These are phyloP conservation scores for Notodonta ziczac DNA, from an alignment of 2,888 invertebrate genomes.

Conservation along the genomic window DNA sequence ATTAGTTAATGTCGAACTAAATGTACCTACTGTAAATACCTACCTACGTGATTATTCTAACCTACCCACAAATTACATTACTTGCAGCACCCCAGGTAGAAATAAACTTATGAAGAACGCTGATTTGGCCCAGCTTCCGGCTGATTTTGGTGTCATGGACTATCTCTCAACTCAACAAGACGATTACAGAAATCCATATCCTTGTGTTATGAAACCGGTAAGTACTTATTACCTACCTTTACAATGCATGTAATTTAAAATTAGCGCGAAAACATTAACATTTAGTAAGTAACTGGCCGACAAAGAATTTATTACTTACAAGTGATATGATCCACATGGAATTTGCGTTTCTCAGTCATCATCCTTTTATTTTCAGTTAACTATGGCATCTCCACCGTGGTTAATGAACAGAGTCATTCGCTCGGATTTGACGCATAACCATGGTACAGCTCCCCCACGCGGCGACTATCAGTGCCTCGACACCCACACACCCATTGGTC, in stretches of 20 bases:
- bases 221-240: conserved; percentile 11
- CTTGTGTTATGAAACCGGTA: conserved; percentile 77
- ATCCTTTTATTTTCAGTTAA: conserved; percentile 56
- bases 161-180: conserved; percentile 79
- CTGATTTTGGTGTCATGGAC: conserved; percentile 74
- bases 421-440: conserved; percentile 75
- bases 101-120: conserved; percentile 74
- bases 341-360: not conserved
- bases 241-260: too few relatives aligned
- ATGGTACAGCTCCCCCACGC: conserved; percentile 72
- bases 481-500: conserved; percentile 75
- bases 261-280: too few relatives aligned
- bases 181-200: conserved; percentile 79
- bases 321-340: too few relatives aligned
- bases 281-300: too few relatives aligned
- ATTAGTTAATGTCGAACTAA: too few relatives aligned
- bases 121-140: conserved; percentile 67
- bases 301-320: not conserved
- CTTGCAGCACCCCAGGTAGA: conserved; percentile 68
- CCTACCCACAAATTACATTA: not conserved
- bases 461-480: conserved; percentile 77
- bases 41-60: too few relatives aligned
- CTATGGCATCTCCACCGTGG: conserved; percentile 68
- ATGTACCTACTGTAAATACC: too few relatives aligned
- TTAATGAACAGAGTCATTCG: conserved; percentile 74